phyloP scores from a whole-genome alignment of 2,113 vertebrate genomes.

The Oriolus oriolus region DNA sequence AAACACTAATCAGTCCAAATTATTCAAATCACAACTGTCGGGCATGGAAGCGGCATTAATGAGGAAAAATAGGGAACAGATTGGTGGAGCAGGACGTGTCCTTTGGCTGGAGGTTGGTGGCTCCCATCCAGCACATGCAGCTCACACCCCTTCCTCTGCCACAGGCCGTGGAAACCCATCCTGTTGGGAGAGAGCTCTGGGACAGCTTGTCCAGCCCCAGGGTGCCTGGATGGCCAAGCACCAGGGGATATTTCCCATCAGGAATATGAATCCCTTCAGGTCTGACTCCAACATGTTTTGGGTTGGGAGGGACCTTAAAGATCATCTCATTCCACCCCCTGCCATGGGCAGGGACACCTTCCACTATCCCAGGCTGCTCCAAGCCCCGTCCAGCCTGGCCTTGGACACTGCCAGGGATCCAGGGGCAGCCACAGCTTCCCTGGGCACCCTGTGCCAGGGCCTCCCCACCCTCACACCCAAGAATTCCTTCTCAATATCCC shows the following conservation, averaged over 20 bases:
- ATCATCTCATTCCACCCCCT: fast-evolving
- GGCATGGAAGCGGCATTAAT: neutral
- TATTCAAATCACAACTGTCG: constrained; percentile 9
- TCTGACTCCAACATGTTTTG: neutral
- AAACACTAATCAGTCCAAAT: constrained; percentile 52
- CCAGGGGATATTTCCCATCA: neutral
- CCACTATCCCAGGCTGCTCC: fast-evolving
- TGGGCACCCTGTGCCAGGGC: fast-evolving
- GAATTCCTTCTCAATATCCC: neutral
- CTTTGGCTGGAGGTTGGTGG: constrained; percentile 9
- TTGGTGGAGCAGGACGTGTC: neutral
- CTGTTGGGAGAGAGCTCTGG: neutral
- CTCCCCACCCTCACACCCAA: neutral
- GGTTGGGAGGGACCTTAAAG: neutral
- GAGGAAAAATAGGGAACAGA: neutral
- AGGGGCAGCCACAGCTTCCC: neutral
- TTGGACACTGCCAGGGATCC: neutral
- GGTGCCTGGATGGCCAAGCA: neutral
- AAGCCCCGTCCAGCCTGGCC: fast-evolving
- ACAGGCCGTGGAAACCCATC: neutral
- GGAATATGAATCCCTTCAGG: neutral
- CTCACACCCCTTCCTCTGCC: neutral
- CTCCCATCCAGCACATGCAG: neutral
- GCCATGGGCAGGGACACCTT: fast-evolving
- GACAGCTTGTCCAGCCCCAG: neutral